These are phyloP conservation scores for Gryllus bimaculatus DNA, from an alignment of 1,140 invertebrate species.

Conservation along the genomic window DNA sequence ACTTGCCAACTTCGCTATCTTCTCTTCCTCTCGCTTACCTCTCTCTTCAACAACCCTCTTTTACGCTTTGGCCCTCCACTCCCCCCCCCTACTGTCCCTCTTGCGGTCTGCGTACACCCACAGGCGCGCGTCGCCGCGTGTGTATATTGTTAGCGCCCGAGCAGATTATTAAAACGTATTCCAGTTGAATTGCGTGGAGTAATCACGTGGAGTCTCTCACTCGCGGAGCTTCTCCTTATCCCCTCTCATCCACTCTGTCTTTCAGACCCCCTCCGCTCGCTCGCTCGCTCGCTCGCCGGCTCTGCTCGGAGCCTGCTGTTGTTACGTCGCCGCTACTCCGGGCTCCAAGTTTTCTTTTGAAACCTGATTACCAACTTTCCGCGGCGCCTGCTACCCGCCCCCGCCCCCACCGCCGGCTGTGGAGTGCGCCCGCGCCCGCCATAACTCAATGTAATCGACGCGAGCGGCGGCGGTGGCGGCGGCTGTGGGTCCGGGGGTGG, in stretches of 20 bases:
- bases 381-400: background rate
- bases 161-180: background rate
- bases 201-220: background rate
- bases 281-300: too few relatives aligned
- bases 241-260: background rate
- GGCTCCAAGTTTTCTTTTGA: background rate
- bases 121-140: too few relatives aligned
- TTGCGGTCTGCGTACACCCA: too few relatives aligned
- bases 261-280: background rate
- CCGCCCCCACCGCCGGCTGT: too few relatives aligned
- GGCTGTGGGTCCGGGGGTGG: too few relatives aligned
- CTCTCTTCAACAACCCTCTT: too few relatives aligned
- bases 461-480: too few relatives aligned
- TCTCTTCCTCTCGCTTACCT: too few relatives aligned
- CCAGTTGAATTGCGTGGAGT: background rate
- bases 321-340: background rate
- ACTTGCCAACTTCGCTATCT: too few relatives aligned
- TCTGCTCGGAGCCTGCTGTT: background rate
- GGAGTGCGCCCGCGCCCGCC: background rate
- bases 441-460: constrained; percentile 4
- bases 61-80: too few relatives aligned
- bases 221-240: background rate
- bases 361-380: constrained; percentile 1
- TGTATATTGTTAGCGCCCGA: background rate
- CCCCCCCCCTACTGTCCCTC: too few relatives aligned